Evolutionary conservation across 2,113 vertebrate genomes (phyloP), one percentile per base, ranked within the genome.

Genomic region (Hystrix brachyura): DNA sequence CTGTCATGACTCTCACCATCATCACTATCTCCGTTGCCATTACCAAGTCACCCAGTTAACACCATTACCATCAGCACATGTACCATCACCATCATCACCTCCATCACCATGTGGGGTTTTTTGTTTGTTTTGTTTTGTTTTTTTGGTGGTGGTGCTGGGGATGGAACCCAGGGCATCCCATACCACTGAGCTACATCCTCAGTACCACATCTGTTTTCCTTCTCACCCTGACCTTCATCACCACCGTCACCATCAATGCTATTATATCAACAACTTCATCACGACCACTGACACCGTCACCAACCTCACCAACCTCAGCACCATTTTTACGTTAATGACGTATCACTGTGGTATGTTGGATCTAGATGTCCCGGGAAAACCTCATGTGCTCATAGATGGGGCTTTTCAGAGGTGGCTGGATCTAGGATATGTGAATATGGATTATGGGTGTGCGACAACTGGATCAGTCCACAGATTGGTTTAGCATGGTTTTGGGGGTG

Each of bases 251-350:
- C 65, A 55, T 71, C 34, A 64, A 17, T 80, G 38, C 81, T 71
- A 81, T 55, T 48, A 17, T 38, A 60, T 21, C 43, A 29, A 43
- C 32, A 48, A 34, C 3, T 64, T 74, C 25, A 51, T 94, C 34
- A 25, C 32, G 29, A 81, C 53, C 51, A 81, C 11, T 67, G 43
- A 80, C 25, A 81, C 57, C 8, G 7, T 74, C 91, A 74, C 38
- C 79, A n/a, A 91, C 65, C 57, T 95, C 38, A 62, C 23, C 87
- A 55, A 43, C 17, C n/a, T 85, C 57, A 90, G 7, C 15, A 94
- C 29, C 72, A 87, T 55, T 90, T 89, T 91, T 76, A 69, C 67
- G 89, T 76, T 88, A 95, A 65, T 55, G 15, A 76, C 80, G 94
- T 69, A 87, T 43, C 29, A 3, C 60, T 78, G 2, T 59, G 23